Base-by-base conservation (phyloP, 37 sponge, comb jelly and placozoan genomes). In the Ephydatia muelleri region DNA sequence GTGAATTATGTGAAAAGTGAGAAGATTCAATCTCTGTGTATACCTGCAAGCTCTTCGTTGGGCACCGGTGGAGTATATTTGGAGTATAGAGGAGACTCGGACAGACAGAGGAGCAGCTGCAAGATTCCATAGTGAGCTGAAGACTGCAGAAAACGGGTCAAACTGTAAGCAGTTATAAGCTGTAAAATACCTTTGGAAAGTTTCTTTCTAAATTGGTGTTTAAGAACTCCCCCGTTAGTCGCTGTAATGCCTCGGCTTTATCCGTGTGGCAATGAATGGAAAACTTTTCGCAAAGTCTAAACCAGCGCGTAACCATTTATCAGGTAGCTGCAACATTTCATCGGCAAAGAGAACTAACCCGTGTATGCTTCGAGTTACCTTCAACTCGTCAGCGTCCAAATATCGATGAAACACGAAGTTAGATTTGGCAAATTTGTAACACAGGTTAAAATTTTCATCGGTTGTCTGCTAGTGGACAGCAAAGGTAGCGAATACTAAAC, bases 321-420 rank as follows among this genome's bases (percentile, higher is more conserved):
- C 29, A 49, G 30, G 32, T 33, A 21, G 30, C 12, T 21, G 32
- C 25, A 11, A 14, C 32, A 21, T 71, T 30, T 21, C 12, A 35
- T 1, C 2, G 32, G 72, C 72, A 71, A 28, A 26, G 66, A 49
- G 8, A 47, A 70, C 78, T 64, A 75, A 90, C 92, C 88, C 88
- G 29, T 68, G 49, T 31, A 92, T 85, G 47, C 26, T 82, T 28
- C 86, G 31, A 22, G 49, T 32, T 23, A 92, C 78, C 5, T 85
- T 75, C 49, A 75, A 33, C 29, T 81, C 81, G 66, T 92, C 80
- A 16, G 85, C 86, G 67, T 82, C 82, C 28, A 92, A 83, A 76
- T 73, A 92, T 4, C 86, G 89, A 85, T 92, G 93, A 43, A 73
- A 88, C 75, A 57, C 81, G 72, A 88, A 88, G 82, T 92, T 88